Conservation (phyloP, 64 coral and sea anemone species). For the Actinia equina region DNA sequence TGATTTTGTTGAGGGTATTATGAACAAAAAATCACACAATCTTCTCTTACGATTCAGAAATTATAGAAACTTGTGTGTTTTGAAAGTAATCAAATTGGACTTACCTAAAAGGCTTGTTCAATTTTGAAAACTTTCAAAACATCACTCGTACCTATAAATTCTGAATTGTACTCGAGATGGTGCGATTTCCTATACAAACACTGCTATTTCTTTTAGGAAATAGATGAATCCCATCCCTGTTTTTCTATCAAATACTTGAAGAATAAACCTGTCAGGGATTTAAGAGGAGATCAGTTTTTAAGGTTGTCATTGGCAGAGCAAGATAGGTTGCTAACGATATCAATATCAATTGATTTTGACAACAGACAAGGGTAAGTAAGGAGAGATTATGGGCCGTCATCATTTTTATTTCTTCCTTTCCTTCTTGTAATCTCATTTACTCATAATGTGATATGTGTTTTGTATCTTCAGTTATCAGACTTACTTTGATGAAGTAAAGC, state of each 20-base stretch:
- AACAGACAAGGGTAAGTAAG: constrained; percentile 51
- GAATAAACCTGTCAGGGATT: constrained; percentile 82
- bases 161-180: too few relatives aligned
- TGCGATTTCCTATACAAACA: too few relatives aligned
- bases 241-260: constrained; percentile 87
- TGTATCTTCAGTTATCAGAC: constrained; percentile 44
- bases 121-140: too few relatives aligned
- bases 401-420: background rate
- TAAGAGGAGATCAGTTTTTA: constrained; percentile 88
- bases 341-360: constrained; percentile 74
- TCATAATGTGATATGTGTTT: background rate
- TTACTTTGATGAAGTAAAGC: constrained; percentile 97
- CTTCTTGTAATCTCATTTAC: background rate
- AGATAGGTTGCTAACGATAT: constrained; percentile 72
- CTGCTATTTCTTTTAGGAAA: constrained; percentile 49
- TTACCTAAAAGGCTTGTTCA: too few relatives aligned
- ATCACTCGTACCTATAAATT: too few relatives aligned
- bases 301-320: constrained; percentile 76
- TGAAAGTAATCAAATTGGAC: too few relatives aligned
- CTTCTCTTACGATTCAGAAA: too few relatives aligned
- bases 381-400: background rate
- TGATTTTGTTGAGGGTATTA: too few relatives aligned
- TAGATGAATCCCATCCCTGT: constrained; percentile 85
- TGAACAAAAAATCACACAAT: too few relatives aligned
- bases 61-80: too few relatives aligned